These are phyloP conservation scores for Drosophila limbata DNA, from an alignment of 2,888 invertebrate species.

Conservation along the genomic window DNA sequence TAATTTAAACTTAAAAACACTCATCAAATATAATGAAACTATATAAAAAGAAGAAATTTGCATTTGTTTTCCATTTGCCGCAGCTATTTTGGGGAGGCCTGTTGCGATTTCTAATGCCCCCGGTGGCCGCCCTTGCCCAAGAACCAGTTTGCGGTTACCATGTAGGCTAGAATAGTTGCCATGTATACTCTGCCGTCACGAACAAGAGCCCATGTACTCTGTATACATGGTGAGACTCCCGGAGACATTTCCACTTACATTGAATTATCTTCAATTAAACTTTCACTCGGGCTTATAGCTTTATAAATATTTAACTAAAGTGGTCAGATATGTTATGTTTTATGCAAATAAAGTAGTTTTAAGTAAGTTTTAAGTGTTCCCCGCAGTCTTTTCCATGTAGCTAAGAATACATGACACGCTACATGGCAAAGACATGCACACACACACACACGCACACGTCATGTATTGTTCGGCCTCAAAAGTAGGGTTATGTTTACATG, in stretches of 20 bases:
- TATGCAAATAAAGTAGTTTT: constrained; percentile 10
- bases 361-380: constrained; percentile 13
- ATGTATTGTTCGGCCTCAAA: constrained; percentile 58
- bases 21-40: constrained; percentile 34
- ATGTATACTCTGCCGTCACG: constrained; percentile 38
- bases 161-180: constrained; percentile 58
- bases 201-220: neutral
- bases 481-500: constrained; percentile 67
- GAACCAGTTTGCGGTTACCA: constrained; percentile 58
- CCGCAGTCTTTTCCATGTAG: constrained; percentile 56
- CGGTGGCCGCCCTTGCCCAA: constrained; percentile 41
- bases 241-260: constrained; percentile 7
- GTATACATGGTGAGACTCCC: constrained; percentile 68
- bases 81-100: constrained; percentile 35
- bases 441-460: constrained; percentile 38
- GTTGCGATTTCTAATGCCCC: constrained; percentile 39
- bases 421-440: constrained; percentile 49
- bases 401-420: constrained; percentile 58
- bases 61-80: constrained; percentile 1
- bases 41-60: neutral
- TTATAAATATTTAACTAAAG: neutral
- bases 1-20: constrained; percentile 12
- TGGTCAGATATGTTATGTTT: neutral
- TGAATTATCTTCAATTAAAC: neutral
- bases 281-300: neutral